Evolutionary conservation across 2,888 invertebrate species (phyloP), one percentile per base, ranked within the genome.

Genomic region (Ophion ventricosus): DNA sequence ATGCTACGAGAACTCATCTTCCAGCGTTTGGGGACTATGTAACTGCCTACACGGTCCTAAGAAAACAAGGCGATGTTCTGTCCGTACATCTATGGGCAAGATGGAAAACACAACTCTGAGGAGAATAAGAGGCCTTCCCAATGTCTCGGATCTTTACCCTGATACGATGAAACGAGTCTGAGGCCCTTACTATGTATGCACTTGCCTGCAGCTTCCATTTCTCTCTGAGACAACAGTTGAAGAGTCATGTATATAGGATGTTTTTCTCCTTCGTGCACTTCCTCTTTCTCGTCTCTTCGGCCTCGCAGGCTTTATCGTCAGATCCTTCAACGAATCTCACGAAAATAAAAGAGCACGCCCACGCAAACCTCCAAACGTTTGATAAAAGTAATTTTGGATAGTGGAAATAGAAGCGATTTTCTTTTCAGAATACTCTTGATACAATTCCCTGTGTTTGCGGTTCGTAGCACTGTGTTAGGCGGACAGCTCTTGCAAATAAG

Each of bases 51-150:
- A 40, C 76, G 54, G 80, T 66, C 79, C 66, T 82, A 72, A 82
- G 78, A 84, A 84, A 84, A 84, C 84, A 84, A 75, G 54, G 23
- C 20, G 70, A 49, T 67, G 54, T 67, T 67, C 14, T 64, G 1
- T 17, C 14, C 25, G 17, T 23, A 11, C 40, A 23, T 25, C 26
- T 43, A 66, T 23, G 23, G n/a, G 26, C 1, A 35, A 3, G 8
- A 56, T 57, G 57, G 64, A 67, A 29, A 57, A 64, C 10, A 67
- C 63, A 77, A 80, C 77, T 81, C 81, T 78, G 84, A 84, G 69
- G 78, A 72, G 72, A 75, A 84, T 84, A 77, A 77, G 84, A 84
- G 84, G 81, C 75, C 78, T 81, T 66, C 75, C 84, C 78, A 75
- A 81, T 81, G 75, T 84, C 84, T 82, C 81, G 81, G 70, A 84